These are phyloP conservation scores for Globicephala melas DNA, from an alignment of 2,113 vertebrate genomes.

Conservation along the genomic window DNA sequence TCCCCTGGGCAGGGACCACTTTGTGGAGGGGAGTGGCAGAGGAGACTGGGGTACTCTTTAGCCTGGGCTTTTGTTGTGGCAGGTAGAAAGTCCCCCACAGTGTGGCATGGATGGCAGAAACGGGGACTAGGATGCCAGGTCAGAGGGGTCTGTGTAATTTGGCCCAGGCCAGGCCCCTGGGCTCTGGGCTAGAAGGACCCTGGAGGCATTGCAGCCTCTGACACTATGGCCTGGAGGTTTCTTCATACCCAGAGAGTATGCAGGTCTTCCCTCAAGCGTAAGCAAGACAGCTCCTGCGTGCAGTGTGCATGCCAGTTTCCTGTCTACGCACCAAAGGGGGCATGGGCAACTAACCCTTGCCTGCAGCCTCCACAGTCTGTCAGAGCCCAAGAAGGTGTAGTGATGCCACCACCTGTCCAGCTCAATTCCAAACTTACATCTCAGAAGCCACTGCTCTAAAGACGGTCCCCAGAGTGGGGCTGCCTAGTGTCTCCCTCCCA, in stretches of 20 bases:
- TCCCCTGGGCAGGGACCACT: neutral
- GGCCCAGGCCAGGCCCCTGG: neutral
- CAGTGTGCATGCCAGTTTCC: neutral
- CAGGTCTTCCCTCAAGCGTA: neutral
- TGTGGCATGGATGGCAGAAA: neutral
- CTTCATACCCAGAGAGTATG: neutral
- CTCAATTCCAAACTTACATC: neutral
- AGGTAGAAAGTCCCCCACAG: neutral
- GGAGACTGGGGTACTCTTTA: neutral
- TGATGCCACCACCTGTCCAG: neutral
- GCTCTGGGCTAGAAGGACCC: neutral
- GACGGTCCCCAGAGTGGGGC: neutral
- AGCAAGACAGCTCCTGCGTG: fast-evolving
- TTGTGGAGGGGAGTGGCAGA: neutral
- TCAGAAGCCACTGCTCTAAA: neutral
- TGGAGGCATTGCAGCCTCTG: neutral
- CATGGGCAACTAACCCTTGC: neutral
- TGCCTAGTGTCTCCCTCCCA: neutral
- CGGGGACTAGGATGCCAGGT: neutral
- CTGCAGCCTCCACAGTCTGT: neutral
- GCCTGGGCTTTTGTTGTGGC: neutral
- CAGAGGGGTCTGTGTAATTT: neutral
- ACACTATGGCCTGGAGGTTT: neutral
- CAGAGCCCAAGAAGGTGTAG: neutral
- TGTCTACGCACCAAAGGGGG: neutral